Percentiles rank a stretch among this genome's conserved stretches.
Conservation (phyloP, 2,113 vertebrate species). For the Siphamia tubifer region DNA sequence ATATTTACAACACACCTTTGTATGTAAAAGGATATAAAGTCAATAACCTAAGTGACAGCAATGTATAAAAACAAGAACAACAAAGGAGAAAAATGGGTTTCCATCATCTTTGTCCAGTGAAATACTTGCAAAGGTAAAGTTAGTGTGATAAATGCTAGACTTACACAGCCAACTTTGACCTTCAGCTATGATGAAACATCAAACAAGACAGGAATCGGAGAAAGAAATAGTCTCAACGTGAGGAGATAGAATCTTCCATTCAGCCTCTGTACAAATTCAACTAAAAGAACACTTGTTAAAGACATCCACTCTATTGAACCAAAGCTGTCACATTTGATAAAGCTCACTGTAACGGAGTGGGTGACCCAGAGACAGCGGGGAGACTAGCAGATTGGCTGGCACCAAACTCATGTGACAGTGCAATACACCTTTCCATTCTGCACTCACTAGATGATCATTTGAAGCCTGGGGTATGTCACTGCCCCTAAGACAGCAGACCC, state of each 20-base stretch:
- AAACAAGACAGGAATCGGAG: constrained; percentile 5
- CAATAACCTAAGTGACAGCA: too few relatives aligned
- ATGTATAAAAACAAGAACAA: too few relatives aligned
- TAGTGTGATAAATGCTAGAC: not conserved
- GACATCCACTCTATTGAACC: constrained; percentile 68
- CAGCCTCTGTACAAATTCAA: constrained; percentile 46
- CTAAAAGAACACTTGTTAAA: constrained; percentile 72
- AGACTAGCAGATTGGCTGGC: constrained; percentile 48
- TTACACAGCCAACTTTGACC: constrained; percentile 30
- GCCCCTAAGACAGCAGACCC: constrained; percentile 14
- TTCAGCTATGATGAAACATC: constrained; percentile 57
- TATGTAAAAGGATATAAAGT: too few relatives aligned
- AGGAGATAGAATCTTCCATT: constrained; percentile 44
- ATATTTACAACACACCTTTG: too few relatives aligned
- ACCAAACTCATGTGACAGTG: constrained; percentile 48
- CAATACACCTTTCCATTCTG: constrained; percentile 44
- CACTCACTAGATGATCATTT: constrained; percentile 26
- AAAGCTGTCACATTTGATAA: constrained; percentile 76
- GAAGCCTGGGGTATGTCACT: not conserved
- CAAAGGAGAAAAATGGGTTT: too few relatives aligned
- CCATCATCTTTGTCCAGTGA: too few relatives aligned
- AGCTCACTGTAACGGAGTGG: constrained; percentile 52
- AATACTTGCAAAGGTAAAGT: constrained; percentile 3
- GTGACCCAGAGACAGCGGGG: constrained; percentile 42
- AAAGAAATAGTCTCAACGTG: constrained; percentile 57